These are phyloP conservation scores for Elephas maximus DNA, from an alignment of 2,113 vertebrate genomes.

Conservation along the genomic window DNA sequence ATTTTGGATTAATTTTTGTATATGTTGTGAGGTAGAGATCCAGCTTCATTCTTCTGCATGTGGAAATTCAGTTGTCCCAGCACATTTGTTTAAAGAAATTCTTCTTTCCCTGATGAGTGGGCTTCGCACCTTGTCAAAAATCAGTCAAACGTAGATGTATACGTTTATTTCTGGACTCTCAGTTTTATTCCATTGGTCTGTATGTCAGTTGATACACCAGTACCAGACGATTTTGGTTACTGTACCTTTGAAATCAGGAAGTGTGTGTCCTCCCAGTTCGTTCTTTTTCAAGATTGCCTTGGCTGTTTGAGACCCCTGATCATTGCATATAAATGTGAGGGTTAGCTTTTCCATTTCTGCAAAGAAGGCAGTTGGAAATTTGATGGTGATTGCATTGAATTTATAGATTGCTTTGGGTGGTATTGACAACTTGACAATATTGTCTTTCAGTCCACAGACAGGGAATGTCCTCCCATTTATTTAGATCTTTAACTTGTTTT, in stretches of 20 bases:
- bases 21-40: background rate
- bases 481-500: background rate
- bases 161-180: background rate
- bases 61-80: background rate
- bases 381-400: background rate
- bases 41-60: background rate
- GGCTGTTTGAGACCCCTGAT: background rate
- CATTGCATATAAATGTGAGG: background rate
- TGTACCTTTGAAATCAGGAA: background rate
- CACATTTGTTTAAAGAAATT: background rate
- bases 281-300: background rate
- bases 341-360: background rate
- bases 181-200: background rate
- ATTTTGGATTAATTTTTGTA: background rate
- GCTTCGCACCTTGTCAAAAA: background rate
- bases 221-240: background rate
- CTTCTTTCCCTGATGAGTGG: background rate
- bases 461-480: background rate
- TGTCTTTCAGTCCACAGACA: background rate
- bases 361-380: background rate
- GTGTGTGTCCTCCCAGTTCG: background rate
- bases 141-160: background rate
- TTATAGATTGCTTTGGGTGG: background rate
- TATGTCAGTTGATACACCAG: background rate
- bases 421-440: background rate